Evolutionary conservation across 2,888 invertebrate genomes (phyloP).

Genomic region (Drepanosiphum platanoidis): DNA sequence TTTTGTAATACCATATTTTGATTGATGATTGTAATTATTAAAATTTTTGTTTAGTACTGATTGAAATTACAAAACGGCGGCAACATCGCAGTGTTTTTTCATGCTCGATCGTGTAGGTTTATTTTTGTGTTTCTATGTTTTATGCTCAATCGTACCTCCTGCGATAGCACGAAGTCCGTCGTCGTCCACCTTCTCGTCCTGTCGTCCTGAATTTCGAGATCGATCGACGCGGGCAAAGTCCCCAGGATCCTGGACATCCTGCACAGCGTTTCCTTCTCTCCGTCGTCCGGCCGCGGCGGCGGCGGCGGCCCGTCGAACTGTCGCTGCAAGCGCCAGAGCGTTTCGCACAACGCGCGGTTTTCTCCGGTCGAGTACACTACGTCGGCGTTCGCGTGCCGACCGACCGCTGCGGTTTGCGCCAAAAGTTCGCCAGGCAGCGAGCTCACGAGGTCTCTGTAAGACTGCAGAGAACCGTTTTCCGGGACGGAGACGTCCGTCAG

Average conservation of each 20-base stretch:
- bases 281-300: constrained; percentile 65
- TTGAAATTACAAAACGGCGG: too few species aligned
- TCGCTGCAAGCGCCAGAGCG: constrained; percentile 81
- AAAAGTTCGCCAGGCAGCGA: constrained; percentile 78
- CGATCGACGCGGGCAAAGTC: constrained; percentile 79
- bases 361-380: constrained; percentile 87
- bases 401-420: constrained; percentile 89
- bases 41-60: too few species aligned
- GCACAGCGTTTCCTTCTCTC: constrained; percentile 69
- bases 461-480: constrained; percentile 81
- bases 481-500: constrained; percentile 83
- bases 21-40: too few species aligned
- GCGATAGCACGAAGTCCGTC: constrained; percentile 86
- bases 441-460: constrained; percentile 76
- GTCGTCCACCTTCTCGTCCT: constrained; percentile 77
- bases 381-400: constrained; percentile 90
- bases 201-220: constrained; percentile 81
- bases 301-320: constrained; percentile 70
- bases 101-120: too few species aligned
- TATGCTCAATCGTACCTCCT: too few species aligned
- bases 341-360: constrained; percentile 79
- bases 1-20: too few species aligned
- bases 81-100: too few species aligned
- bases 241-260: constrained; percentile 77
- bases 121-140: too few species aligned